phyloP scores from a whole-genome alignment of 1,140 invertebrate species.

The Pogonomyrmex barbatus region DNA sequence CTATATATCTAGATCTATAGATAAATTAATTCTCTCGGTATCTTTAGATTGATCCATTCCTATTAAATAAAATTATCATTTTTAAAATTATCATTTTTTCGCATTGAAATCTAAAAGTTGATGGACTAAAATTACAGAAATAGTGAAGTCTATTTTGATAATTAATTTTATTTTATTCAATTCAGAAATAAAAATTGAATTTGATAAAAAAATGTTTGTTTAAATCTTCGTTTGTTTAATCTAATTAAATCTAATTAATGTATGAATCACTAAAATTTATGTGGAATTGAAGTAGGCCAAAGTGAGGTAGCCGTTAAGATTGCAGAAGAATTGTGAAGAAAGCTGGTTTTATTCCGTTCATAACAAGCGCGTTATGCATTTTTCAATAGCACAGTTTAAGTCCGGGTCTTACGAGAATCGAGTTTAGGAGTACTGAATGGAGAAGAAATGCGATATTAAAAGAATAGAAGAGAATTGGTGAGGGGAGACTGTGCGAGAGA shows the following conservation, averaged over 20 bases:
- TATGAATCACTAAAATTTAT: neutral
- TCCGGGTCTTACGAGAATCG: slow-evolving; percentile 1
- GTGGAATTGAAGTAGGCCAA: neutral
- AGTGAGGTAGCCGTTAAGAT: neutral
- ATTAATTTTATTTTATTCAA: no score
- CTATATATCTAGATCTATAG: no score
- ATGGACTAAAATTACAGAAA: no score
- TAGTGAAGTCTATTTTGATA: no score
- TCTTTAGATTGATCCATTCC: no score
- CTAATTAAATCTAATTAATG: neutral
- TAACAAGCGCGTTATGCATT: slow-evolving; percentile 31
- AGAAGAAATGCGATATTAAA: slow-evolving; percentile 31
- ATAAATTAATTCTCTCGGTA: no score
- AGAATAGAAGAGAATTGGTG: neutral
- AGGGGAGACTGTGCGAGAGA: neutral
- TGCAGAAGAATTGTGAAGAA: neutral
- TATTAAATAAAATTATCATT: no score
- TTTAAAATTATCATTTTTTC: no score
- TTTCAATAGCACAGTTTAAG: slow-evolving; percentile 36
- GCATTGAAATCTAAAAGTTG: no score
- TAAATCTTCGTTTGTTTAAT: neutral
- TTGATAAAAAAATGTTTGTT: neutral
- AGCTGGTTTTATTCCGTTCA: neutral
- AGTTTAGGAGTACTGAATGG: slow-evolving; percentile 25
- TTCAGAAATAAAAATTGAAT: neutral